Evolutionary conservation across 2,888 invertebrate genomes (phyloP).

Genomic region (Drosophila anceps): DNA sequence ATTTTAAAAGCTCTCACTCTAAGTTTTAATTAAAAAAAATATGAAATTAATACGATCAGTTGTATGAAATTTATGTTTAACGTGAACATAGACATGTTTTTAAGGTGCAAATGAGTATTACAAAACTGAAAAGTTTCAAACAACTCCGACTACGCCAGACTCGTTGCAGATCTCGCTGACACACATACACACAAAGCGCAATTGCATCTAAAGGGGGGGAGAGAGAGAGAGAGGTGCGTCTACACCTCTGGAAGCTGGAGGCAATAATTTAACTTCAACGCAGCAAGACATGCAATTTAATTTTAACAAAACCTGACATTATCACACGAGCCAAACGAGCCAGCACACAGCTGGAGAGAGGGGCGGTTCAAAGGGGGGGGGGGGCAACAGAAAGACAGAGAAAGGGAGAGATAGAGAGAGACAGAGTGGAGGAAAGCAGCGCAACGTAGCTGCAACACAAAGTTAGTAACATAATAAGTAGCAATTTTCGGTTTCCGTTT

Average conservation of each 20-base stretch:
- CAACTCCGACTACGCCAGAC: background rate
- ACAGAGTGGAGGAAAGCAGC: background rate
- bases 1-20: background rate
- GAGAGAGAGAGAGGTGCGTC: constrained; percentile 1
- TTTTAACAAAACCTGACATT: constrained; percentile 82
- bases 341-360: constrained; percentile 17
- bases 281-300: constrained; percentile 82
- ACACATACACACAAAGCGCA: constrained; percentile 1
- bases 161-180: constrained; percentile 4
- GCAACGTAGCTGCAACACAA: constrained; percentile 68
- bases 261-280: constrained; percentile 77
- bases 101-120: background rate
- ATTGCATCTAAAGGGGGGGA: background rate
- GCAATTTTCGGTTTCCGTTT: constrained; percentile 81
- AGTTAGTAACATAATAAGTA: constrained; percentile 81
- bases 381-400: background rate
- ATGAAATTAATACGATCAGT: background rate
- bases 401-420: background rate
- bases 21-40: background rate
- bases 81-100: background rate
- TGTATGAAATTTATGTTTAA: background rate
- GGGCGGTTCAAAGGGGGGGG: too few species aligned
- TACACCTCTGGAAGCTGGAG: constrained; percentile 51
- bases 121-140: background rate
- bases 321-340: constrained; percentile 75